These are phyloP conservation scores for Sminthurides aquaticus DNA, from an alignment of 2,888 invertebrate species.

Conservation along the genomic window DNA sequence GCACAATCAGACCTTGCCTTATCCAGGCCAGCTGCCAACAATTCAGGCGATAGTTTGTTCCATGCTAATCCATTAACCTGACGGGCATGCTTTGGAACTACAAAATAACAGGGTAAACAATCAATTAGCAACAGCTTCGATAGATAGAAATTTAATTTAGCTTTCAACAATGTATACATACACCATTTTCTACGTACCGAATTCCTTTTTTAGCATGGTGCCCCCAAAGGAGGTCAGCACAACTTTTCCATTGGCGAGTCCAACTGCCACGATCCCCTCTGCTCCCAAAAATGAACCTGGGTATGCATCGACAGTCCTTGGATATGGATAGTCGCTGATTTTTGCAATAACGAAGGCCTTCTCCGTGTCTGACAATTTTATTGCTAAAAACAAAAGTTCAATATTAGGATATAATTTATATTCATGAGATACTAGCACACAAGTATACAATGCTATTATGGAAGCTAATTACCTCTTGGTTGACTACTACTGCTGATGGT, in stretches of 20 bases:
- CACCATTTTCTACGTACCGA: slow-evolving; percentile 47
- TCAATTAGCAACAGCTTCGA: not conserved
- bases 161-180: no score
- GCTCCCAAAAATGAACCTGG: slow-evolving; percentile 58
- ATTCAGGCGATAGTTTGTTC: slow-evolving; percentile 73
- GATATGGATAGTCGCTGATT: slow-evolving; percentile 66
- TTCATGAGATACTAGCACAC: not conserved
- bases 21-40: slow-evolving; percentile 80
- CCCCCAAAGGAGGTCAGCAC: slow-evolving; percentile 70
- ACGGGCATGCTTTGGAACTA: slow-evolving; percentile 74
- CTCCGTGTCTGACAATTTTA: slow-evolving; percentile 57
- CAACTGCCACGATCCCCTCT: slow-evolving; percentile 76
- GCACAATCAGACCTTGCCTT: slow-evolving; percentile 83
- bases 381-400: slow-evolving; percentile 22
- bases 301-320: slow-evolving; percentile 80
- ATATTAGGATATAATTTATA: not conserved
- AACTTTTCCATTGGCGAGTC: slow-evolving; percentile 81
- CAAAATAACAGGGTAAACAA: slow-evolving; percentile 35
- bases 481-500: not conserved
- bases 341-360: slow-evolving; percentile 65
- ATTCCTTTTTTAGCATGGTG: slow-evolving; percentile 64
- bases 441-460: not conserved
- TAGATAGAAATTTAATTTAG: not conserved
- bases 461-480: not conserved
- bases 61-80: slow-evolving; percentile 81